Evolutionary conservation across 2,113 vertebrate genomes (phyloP), one percentile per base, ranked within the genome.

Genomic region (Acrocephalus kingi): DNA sequence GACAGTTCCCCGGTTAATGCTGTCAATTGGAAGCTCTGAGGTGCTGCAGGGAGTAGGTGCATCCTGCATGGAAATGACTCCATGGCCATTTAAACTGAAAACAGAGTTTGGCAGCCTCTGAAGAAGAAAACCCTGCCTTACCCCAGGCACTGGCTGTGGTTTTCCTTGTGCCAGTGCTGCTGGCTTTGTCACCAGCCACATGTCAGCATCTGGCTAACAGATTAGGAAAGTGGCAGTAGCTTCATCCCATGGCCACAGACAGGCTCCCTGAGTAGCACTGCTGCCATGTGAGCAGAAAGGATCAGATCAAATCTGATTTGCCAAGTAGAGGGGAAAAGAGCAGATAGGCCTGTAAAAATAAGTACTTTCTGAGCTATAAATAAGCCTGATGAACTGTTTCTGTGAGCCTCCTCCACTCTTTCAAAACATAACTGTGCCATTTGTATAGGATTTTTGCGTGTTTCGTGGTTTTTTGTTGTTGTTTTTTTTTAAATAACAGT

Each of bases 91-190:
- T 13, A 23, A 74, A 51, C 18, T 67, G 59, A 27, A 43, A 43
- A 6, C 11, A 33, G 25, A 45, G 15, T 55, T 35, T 13, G 46
- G 31, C 21, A 28, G 54, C 58, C 31, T 79, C 41, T 73, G 69
- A 43, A 81, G 14, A 39, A 46, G 22, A 67, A 49, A 68, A 6
- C 33, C 4, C 49, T 35, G 30, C 45, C 56, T 54, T 68, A 46
- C 11, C 45, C 18, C 27, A 24, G 49, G 52, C 8, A 4, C 16
- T 31, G 1, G 33, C 49, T 81, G 45, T 0, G 0, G 9, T 56
- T 68, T 91, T 17, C 48, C 15, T 15, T 62, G 45, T 62, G 56
- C 61, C 1, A 4, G 45, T 4, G 1, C 54, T 55, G 78, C 39
- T 77, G 73, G 21, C 33, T 63, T 87, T 89, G 67, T 68, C 35